Evolutionary conservation across 2,113 vertebrate genomes (phyloP), one percentile per base, ranked within the genome.

Genomic region (Pao palembangensis): DNA sequence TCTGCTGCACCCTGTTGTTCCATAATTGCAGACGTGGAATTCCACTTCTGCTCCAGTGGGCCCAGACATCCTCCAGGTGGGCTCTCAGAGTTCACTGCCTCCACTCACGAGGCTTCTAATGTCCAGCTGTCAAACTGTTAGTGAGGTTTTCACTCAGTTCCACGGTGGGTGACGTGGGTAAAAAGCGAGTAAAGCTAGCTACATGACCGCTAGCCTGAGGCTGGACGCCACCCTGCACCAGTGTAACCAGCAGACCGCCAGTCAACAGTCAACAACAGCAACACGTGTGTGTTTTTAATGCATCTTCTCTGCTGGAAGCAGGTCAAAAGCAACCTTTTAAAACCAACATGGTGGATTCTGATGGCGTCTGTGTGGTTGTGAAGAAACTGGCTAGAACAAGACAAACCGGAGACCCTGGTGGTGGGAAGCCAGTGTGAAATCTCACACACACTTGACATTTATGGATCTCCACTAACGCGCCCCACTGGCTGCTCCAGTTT

Each of bases 21-120:
- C 59, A 38, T 88, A 85, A 88, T 85, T 87, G 70, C 75, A 78
- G 74, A 80, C 21, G 61, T 72, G 71, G 75, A 85, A 87, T 88
- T 87, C 78, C 83, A 72, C 78, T 84, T 87, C 83, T 79, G 85
- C 83, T 81, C 73, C 72, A 85, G 54, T 83, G 69, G 72, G 60
- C 78, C 78, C 71, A 41, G 55, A 72, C 61, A 64, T 69, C 69
- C 64, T 84, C 63, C 31, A 41, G 58, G 20, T 64, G 58, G 17
- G 57, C 71, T 61, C 47, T 55, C 47, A 71, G 60, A 73, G 59
- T 50, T 49, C 18, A n/a, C 28, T 15, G 43, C 23, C 55, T 17
- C 55, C 54, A 8, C 53, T 47, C 42, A 64, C 21, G 21, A 23
- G 21, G 21, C 21, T 23, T 23, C 21, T 23, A 23, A 23, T 23